Evolutionary conservation across 2,888 invertebrate genomes (phyloP), one percentile per base, ranked within the genome.

Genomic region (Lepas anatifera): DNA sequence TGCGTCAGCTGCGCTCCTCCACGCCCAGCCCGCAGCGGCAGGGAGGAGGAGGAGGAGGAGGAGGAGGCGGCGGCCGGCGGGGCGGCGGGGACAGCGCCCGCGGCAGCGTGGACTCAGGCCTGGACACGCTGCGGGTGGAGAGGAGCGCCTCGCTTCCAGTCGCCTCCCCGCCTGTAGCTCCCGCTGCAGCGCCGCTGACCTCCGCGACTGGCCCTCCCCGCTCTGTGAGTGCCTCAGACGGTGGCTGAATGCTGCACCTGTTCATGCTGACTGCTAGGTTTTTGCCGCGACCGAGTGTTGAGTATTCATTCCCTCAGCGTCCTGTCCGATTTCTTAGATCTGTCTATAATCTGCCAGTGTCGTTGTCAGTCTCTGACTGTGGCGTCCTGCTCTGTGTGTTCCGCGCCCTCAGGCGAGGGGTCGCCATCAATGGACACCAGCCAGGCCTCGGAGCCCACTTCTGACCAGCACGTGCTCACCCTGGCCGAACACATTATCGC

Each of bases 401-500:
- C 2, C 27, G n/a, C n/a, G n/a, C 8, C 35, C 35, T 2, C 58
- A 58, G 58, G 58, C 22, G 58, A 58, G 32, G 35, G 35, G 2
- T 58, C 58, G 7, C 35, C 58, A 22, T 58, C 58, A 6, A 2
- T 32, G 0, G 58, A 58, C 32, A 22, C 18, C 58, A 35, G 58
- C 32, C 58, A 58, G 35, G 10, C 58, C 8, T 35, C 58, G 6
- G 58, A 58, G 35, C 16, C 58, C n/a, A 67, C 73, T 8, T 73
- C 73, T 69, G 72, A 73, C 48, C 71, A 69, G 27, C 50, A 73
- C 6, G 94, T 95, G 74, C 85, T 94, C 77, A 95, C 94, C 70
- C 83, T 98, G 78, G 97, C 97, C 70, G 95, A 96, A 80, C 95
- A 97, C 83, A 97, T 98, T 76, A 98, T 98, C 78, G 97, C 96